Evolutionary conservation across 2,113 vertebrate species (phyloP).

Genomic region (Oncorhynchus keta): DNA sequence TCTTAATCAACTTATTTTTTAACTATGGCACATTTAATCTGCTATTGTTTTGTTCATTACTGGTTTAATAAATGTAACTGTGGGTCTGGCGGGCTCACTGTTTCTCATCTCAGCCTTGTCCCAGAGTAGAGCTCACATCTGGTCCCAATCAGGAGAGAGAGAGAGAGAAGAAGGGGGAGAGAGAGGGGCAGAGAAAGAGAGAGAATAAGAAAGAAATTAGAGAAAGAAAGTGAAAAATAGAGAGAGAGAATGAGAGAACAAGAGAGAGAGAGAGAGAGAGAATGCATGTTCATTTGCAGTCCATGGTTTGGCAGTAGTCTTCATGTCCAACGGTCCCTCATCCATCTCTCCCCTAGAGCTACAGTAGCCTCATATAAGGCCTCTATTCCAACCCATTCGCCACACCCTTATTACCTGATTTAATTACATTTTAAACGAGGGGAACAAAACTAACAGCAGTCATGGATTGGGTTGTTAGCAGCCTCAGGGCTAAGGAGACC

Average conservation of each 20-base stretch:
- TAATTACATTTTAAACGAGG: slow-evolving; percentile 33
- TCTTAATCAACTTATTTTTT: slow-evolving; percentile 67
- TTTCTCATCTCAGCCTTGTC: slow-evolving; percentile 60
- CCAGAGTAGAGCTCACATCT: slow-evolving; percentile 64
- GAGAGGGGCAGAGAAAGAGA: background rate
- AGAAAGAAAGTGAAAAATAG: slow-evolving; percentile 1
- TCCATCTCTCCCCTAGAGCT: slow-evolving; percentile 41
- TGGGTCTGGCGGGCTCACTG: slow-evolving; percentile 54
- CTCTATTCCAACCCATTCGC: slow-evolving; percentile 9
- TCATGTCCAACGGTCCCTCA: slow-evolving; percentile 34
- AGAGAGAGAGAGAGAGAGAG: slow-evolving; percentile 1
- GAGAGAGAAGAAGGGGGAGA: slow-evolving; percentile 8
- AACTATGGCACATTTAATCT: slow-evolving; percentile 61
- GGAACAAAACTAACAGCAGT: slow-evolving; percentile 28
- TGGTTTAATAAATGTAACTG: slow-evolving; percentile 56
- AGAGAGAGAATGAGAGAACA: slow-evolving; percentile 2
- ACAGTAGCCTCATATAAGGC: slow-evolving; percentile 36
- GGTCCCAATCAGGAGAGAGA: slow-evolving; percentile 52
- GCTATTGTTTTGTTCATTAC: slow-evolving; percentile 70
- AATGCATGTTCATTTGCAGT: slow-evolving; percentile 56
- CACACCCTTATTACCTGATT: slow-evolving; percentile 53
- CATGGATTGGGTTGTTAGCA: slow-evolving; percentile 29
- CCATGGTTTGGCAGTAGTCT: slow-evolving; percentile 49
- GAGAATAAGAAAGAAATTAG: background rate
- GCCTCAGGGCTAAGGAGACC: slow-evolving; percentile 5